Conservation (phyloP, 2,113 vertebrate genomes). For the Panthera uncia region DNA sequence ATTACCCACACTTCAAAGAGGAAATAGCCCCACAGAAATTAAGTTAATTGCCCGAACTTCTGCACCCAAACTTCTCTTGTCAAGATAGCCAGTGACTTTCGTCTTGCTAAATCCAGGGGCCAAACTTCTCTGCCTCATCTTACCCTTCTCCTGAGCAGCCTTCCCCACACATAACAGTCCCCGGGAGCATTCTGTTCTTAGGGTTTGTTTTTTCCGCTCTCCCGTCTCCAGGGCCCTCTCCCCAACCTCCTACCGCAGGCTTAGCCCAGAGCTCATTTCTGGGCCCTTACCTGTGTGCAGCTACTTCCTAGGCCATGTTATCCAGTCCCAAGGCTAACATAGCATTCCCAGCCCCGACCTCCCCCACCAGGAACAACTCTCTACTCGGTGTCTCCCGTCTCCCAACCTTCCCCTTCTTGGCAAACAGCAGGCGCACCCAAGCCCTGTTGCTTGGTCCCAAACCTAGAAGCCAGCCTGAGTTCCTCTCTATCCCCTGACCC, state of each 20-base stretch:
- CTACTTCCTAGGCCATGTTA: background rate
- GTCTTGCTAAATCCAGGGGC: background rate
- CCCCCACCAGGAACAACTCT: background rate
- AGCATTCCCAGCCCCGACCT: background rate
- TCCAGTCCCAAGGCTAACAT: background rate
- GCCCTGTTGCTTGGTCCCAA: background rate
- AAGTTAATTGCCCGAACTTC: too few relatives aligned
- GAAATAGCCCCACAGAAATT: background rate
- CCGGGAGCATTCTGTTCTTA: background rate
- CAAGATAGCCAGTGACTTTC: background rate
- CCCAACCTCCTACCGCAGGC: rapidly evolving
- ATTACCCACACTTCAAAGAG: background rate
- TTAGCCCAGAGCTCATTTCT: background rate
- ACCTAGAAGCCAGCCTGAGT: background rate
- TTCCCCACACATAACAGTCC: background rate
- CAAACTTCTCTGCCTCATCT: background rate
- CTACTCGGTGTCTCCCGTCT: background rate
- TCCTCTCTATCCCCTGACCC: background rate
- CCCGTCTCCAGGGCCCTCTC: rapidly evolving
- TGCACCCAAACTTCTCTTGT: background rate
- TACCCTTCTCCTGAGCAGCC: background rate
- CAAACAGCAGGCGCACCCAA: too few relatives aligned
- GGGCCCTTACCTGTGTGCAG: background rate
- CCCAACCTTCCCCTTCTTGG: background rate
- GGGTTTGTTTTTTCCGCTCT: background rate